phyloP scores from a whole-genome alignment of 1,140 invertebrate species.

The Globodera ellingtonae region DNA sequence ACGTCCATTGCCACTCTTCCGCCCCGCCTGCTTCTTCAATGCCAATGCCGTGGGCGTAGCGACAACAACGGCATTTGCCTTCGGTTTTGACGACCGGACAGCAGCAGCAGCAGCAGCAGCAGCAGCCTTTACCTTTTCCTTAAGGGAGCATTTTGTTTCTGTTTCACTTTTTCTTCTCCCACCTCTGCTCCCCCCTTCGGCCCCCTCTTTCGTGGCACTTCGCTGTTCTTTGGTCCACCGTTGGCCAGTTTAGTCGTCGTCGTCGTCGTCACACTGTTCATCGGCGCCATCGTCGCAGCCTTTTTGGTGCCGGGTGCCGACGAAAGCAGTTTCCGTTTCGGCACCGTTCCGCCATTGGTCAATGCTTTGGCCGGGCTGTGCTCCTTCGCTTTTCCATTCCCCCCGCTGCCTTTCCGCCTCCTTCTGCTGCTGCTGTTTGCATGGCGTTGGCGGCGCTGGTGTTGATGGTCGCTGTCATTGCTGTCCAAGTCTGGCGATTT shows the following conservation, averaged over 20 bases:
- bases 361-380: not conserved
- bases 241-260: not conserved
- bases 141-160: not conserved
- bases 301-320: constrained; percentile 7
- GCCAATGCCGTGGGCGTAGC: not conserved
- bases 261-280: not conserved
- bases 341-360: not conserved
- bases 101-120: no score
- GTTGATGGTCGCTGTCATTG: not conserved
- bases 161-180: not conserved
- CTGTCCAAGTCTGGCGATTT: constrained; percentile 6
- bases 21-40: not conserved
- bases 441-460: not conserved
- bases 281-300: not conserved
- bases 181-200: not conserved
- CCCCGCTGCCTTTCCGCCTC: not conserved
- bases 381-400: not conserved
- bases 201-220: not conserved
- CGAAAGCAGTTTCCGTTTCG: constrained; percentile 7
- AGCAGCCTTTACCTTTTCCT: not conserved
- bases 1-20: not conserved
- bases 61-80: not conserved
- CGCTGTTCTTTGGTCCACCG: not conserved
- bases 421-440: not conserved
- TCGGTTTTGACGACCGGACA: not conserved